Conservation (phyloP, 1,140 invertebrate genomes). For the Gyrodactylus bullatarudis region DNA sequence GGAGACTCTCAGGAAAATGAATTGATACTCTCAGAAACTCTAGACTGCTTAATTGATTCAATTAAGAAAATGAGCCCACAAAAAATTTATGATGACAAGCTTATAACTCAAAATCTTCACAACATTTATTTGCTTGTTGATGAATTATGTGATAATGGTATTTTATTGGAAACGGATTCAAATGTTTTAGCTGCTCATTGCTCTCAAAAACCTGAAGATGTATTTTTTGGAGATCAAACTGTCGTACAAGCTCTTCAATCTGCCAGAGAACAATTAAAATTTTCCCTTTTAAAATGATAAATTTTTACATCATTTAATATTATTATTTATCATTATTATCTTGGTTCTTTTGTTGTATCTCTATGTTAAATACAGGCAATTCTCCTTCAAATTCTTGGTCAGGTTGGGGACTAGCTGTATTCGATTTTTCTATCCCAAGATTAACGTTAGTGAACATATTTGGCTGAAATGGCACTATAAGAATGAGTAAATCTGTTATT, state of each 20-base stretch:
- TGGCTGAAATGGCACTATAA: neutral
- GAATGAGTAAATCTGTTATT: neutral
- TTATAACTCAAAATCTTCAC: neutral
- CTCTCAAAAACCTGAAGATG: neutral
- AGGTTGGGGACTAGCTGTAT: neutral
- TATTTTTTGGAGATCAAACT: neutral
- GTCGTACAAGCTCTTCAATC: neutral
- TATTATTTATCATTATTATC: no score
- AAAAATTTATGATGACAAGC: neutral
- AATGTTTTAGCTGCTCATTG: neutral
- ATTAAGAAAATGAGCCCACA: neutral
- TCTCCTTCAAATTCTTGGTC: no score
- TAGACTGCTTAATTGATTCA: neutral
- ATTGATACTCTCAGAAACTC: neutral
- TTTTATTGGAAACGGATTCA: neutral
- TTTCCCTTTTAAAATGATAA: neutral
- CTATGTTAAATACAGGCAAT: no score
- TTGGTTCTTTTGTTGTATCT: no score
- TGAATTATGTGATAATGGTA: neutral
- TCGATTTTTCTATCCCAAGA: neutral
- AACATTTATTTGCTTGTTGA: neutral
- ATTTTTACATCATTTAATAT: no score
- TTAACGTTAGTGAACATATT: neutral
- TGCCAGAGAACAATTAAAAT: neutral
- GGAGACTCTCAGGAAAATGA: neutral